phyloP scores from a whole-genome alignment of 2,797 vertebrate species.

The Parambassis ranga region DNA sequence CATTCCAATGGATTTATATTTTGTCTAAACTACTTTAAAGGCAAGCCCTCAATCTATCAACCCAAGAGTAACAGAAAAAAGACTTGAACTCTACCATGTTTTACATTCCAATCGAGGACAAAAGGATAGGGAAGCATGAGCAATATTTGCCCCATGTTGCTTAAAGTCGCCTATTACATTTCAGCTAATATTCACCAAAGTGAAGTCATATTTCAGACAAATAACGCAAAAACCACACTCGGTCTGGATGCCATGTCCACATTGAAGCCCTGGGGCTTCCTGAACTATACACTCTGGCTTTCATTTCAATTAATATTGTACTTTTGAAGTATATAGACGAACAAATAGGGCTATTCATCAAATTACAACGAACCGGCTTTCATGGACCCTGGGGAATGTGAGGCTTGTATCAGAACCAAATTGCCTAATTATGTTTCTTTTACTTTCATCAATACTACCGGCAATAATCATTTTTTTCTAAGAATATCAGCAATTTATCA shows the following conservation, averaged over 20 bases:
- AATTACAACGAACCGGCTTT: slow-evolving; percentile 12
- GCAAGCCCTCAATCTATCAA: neutral
- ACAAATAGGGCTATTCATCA: slow-evolving; percentile 22
- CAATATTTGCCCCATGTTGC: neutral
- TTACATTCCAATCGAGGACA: neutral
- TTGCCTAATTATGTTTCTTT: neutral
- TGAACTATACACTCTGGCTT: neutral
- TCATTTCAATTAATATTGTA: neutral
- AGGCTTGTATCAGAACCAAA: neutral
- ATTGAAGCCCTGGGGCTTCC: neutral
- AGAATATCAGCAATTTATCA: neutral
- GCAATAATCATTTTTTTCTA: neutral
- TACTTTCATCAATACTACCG: too few relatives aligned
- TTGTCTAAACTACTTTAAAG: neutral
- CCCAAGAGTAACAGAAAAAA: neutral
- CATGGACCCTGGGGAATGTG: neutral
- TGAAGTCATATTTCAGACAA: neutral
- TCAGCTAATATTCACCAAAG: neutral
- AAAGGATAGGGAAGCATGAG: neutral
- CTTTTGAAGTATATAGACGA: neutral
- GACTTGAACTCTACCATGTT: neutral
- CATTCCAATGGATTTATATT: neutral
- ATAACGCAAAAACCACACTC: neutral
- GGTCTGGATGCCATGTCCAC: neutral
- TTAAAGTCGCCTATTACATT: neutral